Percentiles rank a stretch among this genome's conserved stretches.
phyloP scores from a whole-genome alignment of 2,888 invertebrate species.

The Thumatha senex region DNA sequence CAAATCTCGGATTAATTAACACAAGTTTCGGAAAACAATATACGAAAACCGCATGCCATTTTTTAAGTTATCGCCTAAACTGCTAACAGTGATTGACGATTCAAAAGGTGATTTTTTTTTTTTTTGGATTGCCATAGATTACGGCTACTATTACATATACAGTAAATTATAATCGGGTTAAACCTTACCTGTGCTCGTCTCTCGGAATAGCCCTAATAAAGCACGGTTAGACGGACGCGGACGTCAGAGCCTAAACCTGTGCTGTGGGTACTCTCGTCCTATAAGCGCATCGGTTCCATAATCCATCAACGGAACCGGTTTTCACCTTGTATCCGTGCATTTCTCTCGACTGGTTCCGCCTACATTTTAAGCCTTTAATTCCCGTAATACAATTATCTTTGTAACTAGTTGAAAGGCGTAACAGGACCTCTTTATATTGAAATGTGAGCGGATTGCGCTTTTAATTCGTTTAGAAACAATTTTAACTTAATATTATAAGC shows the following conservation, averaged over 20 bases:
- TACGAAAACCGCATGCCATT: too few species aligned
- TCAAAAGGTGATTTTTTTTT: not conserved
- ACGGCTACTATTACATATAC: too few species aligned
- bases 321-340: conserved; percentile 23
- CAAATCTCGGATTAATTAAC: too few species aligned
- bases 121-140: too few species aligned
- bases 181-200: not conserved
- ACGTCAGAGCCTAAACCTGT: too few species aligned
- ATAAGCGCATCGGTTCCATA: conserved; percentile 28
- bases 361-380: conserved; percentile 40
- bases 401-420: conserved; percentile 8
- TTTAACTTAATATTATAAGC: too few species aligned
- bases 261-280: conserved; percentile 39
- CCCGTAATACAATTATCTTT: conserved; percentile 22
- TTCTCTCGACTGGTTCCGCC: conserved; percentile 44
- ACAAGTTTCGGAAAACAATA: too few species aligned
- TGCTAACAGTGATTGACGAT: too few species aligned
- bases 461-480: too few species aligned
- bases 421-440: too few species aligned
- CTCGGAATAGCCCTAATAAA: conserved; percentile 23
- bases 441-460: not conserved
- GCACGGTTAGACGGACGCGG: too few species aligned
- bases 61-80: too few species aligned
- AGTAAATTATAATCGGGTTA: conserved; percentile 3
- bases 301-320: conserved; percentile 50